phyloP scores from a whole-genome alignment of 2,113 vertebrate species.

The Ageneiosus marmoratus region DNA sequence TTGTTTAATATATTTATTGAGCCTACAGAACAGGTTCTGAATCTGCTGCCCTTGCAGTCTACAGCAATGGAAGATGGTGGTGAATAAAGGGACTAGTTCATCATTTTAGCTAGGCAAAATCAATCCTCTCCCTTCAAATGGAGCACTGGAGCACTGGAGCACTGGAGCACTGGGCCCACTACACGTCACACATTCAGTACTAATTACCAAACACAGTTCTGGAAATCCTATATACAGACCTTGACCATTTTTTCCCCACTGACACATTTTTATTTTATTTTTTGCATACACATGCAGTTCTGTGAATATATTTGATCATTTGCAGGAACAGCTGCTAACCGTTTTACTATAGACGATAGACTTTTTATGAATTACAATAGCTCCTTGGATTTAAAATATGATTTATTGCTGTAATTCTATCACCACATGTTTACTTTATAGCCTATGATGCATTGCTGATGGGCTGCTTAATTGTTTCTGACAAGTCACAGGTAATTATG shows the following conservation, averaged over 20 bases:
- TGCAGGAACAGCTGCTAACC: conserved; percentile 16
- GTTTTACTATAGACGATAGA: neutral
- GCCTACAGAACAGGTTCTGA: conserved; percentile 26
- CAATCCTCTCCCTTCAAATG: conserved; percentile 48
- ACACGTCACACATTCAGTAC: conserved; percentile 30
- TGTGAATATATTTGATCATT: conserved; percentile 3
- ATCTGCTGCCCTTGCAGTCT: conserved; percentile 52
- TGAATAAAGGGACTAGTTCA: conserved; percentile 65
- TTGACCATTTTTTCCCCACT: conserved; percentile 34
- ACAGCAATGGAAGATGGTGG: conserved; percentile 59
- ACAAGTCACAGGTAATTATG: neutral
- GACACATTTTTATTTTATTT: conserved; percentile 34
- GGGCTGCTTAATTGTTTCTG: neutral
- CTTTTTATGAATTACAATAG: conserved; percentile 28
- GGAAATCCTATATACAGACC: conserved; percentile 20
- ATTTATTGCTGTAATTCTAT: neutral
- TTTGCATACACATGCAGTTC: conserved; percentile 19
- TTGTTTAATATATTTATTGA: conserved; percentile 55
- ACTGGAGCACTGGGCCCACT: conserved; percentile 30
- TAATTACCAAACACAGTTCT: conserved; percentile 32
- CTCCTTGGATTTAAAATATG: conserved; percentile 9
- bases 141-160: conserved; percentile 19
- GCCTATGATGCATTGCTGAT: neutral
- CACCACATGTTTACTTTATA: neutral
- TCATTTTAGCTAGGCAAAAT: conserved; percentile 70